Percentiles rank a stretch among this genome's conserved stretches.
Conservation (phyloP, 2,113 vertebrate species). For the Nerophis lumbriciformis region DNA sequence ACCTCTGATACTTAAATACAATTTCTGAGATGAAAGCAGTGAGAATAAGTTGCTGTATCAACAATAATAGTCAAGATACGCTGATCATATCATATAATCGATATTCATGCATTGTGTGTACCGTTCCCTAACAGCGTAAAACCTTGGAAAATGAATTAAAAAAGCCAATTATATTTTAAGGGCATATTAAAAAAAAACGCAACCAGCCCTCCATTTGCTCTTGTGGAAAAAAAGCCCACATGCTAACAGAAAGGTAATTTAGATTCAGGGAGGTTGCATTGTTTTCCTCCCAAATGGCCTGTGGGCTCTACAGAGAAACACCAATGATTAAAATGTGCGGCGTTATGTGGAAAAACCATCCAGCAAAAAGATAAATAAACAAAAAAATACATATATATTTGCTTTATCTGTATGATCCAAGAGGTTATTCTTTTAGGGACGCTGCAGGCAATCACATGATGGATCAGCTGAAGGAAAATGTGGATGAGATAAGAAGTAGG, state of each 20-base stretch:
- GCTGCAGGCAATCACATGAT: constrained; percentile 2
- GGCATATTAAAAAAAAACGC: constrained; percentile 19
- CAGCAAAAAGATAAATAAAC: constrained; percentile 1
- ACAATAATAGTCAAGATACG: too few relatives aligned
- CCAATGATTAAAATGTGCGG: constrained; percentile 28
- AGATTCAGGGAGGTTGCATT: constrained; percentile 16
- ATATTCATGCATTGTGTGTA: constrained; percentile 24
- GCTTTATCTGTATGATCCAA: neutral
- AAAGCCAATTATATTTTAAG: constrained; percentile 19
- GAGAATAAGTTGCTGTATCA: too few relatives aligned
- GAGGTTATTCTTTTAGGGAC: too few relatives aligned
- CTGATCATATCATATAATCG: constrained; percentile 2
- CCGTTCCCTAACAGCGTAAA: constrained; percentile 7
- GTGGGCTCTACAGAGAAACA: neutral
- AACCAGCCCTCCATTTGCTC: neutral
- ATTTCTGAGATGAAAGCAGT: too few relatives aligned
- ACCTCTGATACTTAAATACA: too few relatives aligned
- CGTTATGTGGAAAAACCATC: constrained; percentile 13
- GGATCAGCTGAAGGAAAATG: neutral
- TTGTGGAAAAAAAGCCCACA: constrained; percentile 14
- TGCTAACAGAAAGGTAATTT: constrained; percentile 3
- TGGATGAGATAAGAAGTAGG: neutral
- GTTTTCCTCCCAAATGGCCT: constrained; percentile 18
- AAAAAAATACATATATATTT: neutral
- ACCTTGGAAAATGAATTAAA: constrained; percentile 25